Evolutionary conservation across 2,113 vertebrate genomes (phyloP), one percentile per base, ranked within the genome.

Genomic region (Cathartes aura): DNA sequence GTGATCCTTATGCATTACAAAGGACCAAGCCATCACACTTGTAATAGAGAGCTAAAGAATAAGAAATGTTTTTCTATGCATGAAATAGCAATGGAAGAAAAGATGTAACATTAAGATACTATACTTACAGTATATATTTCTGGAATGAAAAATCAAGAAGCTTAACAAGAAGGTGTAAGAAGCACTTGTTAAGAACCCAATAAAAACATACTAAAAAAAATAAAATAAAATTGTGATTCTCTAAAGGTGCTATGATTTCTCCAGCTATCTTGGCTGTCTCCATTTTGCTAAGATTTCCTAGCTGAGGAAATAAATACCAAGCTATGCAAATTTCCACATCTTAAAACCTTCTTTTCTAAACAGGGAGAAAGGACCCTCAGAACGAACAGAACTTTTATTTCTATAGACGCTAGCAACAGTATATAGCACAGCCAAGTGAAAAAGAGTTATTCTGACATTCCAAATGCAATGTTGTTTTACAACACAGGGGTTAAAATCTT

Each of bases 401-500:
- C 74, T 87, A 19, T 6, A 89, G 34, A 55, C 24, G 32, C 12
- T 29, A 63, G 27, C 26, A 79, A 18, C 6, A 76, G 53, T 8
- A 29, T 29, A 45, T 8, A 62, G 19, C 27, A 82, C 4, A 90
- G 55, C 3, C 14, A 86, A 68, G 18, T 19, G 56, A 64, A 91
- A 85, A 86, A 78, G 38, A 84, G 21, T 59, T 96, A 62, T 52
- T 83, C 36, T 84, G 52, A 70, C 56, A 90, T 78, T 71, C 11
- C 27, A 92, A 75, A 84, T 60, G 10, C n/a, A 56, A 19, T 40
- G 12, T 3, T 58, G 79, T 64, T 88, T 93, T 52, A 93, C 64
- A 91, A 38, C 9, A 81, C 26, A 59, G 40, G 62, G 70, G 76
- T 94, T 96, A 95, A 96, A 97, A 97, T 82, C 58, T 85, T 87